Conservation (phyloP, 2,113 vertebrate genomes). For the Eidolon helvum region DNA sequence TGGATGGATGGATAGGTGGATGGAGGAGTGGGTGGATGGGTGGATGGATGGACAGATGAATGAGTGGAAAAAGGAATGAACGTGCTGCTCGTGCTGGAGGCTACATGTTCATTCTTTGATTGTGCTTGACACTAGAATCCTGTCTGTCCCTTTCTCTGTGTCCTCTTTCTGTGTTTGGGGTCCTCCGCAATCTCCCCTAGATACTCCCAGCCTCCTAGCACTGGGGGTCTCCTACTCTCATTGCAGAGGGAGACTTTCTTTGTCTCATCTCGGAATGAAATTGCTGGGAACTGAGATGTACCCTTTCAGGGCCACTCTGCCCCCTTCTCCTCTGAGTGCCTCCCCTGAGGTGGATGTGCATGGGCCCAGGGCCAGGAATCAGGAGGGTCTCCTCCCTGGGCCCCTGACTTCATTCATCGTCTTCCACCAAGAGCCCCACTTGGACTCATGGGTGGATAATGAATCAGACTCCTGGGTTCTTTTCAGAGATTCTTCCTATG, state of each 20-base stretch:
- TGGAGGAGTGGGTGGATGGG: too few relatives aligned
- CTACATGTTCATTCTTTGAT: not conserved
- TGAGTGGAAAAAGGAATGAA: not conserved
- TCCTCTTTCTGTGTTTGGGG: not conserved
- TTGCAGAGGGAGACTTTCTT: not conserved
- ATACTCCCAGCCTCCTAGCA: not conserved
- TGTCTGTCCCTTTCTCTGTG: not conserved
- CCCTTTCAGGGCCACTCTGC: not conserved
- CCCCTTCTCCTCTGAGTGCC: not conserved
- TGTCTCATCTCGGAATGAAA: not conserved
- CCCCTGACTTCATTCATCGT: too few relatives aligned
- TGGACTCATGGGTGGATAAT: not conserved
- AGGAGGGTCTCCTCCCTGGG: fast-evolving
- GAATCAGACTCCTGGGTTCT: not conserved
- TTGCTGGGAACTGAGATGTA: fast-evolving
- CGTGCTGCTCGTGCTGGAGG: fast-evolving
- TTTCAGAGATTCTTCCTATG: not conserved
- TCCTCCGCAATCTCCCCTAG: too few relatives aligned
- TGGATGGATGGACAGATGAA: not conserved
- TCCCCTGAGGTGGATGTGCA: too few relatives aligned
- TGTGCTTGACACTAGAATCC: not conserved
- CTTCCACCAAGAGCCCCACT: too few relatives aligned
- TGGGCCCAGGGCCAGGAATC: not conserved
- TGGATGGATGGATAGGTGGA: not conserved
- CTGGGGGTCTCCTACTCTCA: fast-evolving